Conservation (phyloP, 1,140 invertebrate genomes). For the Drosophila sucinea region DNA sequence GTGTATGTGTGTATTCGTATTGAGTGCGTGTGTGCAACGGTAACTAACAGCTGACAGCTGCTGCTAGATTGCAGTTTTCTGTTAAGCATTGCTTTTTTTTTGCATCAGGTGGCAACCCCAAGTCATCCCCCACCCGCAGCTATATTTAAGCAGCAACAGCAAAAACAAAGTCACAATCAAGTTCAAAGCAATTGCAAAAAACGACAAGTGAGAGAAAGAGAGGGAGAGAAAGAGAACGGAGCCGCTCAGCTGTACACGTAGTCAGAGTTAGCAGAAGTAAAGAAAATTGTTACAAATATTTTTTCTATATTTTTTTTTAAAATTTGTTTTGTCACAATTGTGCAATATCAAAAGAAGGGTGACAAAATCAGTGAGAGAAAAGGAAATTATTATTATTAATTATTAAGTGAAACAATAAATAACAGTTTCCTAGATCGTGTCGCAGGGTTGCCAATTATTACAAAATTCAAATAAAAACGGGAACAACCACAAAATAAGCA, state of each 20-base stretch:
- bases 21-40: slow-evolving; percentile 43
- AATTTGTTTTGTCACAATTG: slow-evolving; percentile 57
- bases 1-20: slow-evolving; percentile 48
- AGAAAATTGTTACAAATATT: slow-evolving; percentile 24
- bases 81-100: slow-evolving; percentile 19
- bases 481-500: slow-evolving; percentile 10
- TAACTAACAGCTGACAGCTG: slow-evolving; percentile 76
- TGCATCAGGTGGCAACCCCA: slow-evolving; percentile 53
- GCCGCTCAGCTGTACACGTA: slow-evolving; percentile 75
- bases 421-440: neutral
- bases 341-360: slow-evolving; percentile 46
- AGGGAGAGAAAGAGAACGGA: slow-evolving; percentile 37
- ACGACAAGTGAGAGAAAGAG: slow-evolving; percentile 24
- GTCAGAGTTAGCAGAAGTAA: slow-evolving; percentile 38
- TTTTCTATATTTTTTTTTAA: slow-evolving; percentile 50
- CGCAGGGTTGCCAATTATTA: slow-evolving; percentile 8
- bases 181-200: slow-evolving; percentile 69
- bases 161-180: slow-evolving; percentile 56
- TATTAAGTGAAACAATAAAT: slow-evolving; percentile 23
- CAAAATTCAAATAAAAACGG: slow-evolving; percentile 20
- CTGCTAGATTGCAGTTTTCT: slow-evolving; percentile 51
- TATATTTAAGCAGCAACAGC: slow-evolving; percentile 42
- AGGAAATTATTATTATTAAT: slow-evolving; percentile 50
- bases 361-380: slow-evolving; percentile 24
- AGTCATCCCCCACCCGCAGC: slow-evolving; percentile 25